Conservation (phyloP, 2,888 invertebrate species). For the Lochmaea capreae region DNA sequence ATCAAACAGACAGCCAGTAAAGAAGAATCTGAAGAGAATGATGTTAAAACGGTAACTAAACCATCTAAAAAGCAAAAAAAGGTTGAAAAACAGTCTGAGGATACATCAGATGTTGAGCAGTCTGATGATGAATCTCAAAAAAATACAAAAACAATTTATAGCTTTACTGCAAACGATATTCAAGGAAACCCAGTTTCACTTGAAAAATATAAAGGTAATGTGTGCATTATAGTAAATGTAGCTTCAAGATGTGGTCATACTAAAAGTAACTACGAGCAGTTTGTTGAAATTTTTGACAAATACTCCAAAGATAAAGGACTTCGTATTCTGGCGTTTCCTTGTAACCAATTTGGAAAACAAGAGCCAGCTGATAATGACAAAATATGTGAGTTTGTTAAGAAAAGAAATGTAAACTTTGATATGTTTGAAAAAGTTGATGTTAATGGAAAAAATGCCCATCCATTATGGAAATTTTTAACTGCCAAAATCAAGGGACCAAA, state of each 20-base stretch:
- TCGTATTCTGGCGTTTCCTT: conserved; percentile 85
- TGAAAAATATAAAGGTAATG: conserved; percentile 84
- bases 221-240: conserved; percentile 87
- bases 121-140: conserved; percentile 79
- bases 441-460: conserved; percentile 74
- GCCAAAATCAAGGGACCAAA: conserved; percentile 66
- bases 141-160: conserved; percentile 80
- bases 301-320: conserved; percentile 78
- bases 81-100: conserved; percentile 5
- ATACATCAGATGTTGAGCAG: conserved; percentile 59
- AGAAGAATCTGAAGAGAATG: conserved; percentile 2
- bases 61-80: conserved; percentile 1
- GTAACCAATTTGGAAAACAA: conserved; percentile 85
- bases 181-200: conserved; percentile 84
- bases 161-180: conserved; percentile 83
- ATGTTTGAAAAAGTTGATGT: conserved; percentile 79
- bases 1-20: background rate
- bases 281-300: conserved; percentile 78
- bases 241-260: conserved; percentile 90
- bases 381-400: conserved; percentile 73
- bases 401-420: conserved; percentile 76
- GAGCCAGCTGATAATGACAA: conserved; percentile 75
- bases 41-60: background rate
- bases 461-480: conserved; percentile 76
- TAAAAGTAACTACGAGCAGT: conserved; percentile 83